Evolutionary conservation across 2,888 invertebrate genomes (phyloP).

Genomic region (Diaphora mendica): DNA sequence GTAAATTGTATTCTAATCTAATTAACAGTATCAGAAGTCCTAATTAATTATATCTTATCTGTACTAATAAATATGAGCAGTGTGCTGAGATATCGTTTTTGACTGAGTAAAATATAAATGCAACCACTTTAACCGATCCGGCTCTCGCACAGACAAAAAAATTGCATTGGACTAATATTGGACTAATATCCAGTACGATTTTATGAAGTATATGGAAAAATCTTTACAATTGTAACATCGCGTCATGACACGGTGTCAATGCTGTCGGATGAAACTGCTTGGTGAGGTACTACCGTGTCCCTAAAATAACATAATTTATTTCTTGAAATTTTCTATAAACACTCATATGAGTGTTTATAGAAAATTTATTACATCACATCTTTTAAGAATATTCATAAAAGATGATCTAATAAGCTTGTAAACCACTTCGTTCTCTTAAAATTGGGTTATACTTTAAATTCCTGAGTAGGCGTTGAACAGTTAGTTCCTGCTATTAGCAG

Average conservation of each 20-base stretch:
- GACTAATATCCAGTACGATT: background rate
- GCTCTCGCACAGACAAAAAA: no score
- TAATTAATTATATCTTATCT: conserved; percentile 1
- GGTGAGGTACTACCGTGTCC: no score
- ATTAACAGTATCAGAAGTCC: background rate
- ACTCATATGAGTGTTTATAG: no score
- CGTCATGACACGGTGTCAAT: no score
- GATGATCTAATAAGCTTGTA: background rate
- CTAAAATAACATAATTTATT: no score
- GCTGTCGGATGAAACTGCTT: no score
- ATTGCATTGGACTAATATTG: no score
- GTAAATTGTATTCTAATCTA: background rate
- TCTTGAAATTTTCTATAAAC: no score
- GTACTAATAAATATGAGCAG: background rate
- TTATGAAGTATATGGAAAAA: no score
- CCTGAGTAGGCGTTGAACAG: background rate
- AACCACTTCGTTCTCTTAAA: background rate
- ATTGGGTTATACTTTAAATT: background rate
- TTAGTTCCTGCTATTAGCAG: background rate
- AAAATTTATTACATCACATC: no score
- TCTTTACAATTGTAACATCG: no score
- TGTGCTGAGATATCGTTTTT: background rate
- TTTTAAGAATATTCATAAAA: no score
- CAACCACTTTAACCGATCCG: background rate
- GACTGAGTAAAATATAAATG: background rate